Percentiles rank a stretch among this genome's conserved stretches.
Evolutionary conservation across 2,888 invertebrate genomes (phyloP).

Genomic region (Drosophila prostipennis): DNA sequence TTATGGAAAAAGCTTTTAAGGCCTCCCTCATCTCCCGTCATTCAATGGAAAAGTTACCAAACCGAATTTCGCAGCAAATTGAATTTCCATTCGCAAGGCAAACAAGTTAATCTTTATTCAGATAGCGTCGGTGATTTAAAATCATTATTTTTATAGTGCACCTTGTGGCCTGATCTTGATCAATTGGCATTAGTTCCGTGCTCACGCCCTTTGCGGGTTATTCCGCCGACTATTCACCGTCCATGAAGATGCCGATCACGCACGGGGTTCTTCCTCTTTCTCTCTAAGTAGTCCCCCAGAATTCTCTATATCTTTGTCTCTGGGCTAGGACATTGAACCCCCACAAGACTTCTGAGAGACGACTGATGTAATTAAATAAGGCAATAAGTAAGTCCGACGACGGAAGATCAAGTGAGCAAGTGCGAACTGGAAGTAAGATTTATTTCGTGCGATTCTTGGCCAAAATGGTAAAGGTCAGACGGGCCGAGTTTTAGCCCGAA

Average conservation of each 20-base stretch:
- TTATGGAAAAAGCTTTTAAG: not conserved
- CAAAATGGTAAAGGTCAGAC: slow-evolving; percentile 41
- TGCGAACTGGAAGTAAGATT: slow-evolving; percentile 21
- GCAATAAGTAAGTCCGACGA: slow-evolving; percentile 16
- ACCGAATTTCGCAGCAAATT: not conserved
- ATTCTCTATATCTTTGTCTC: not conserved
- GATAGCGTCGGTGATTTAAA: slow-evolving; percentile 8
- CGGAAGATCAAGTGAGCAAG: slow-evolving; percentile 21
- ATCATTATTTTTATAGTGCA: slow-evolving; percentile 4
- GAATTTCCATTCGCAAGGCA: slow-evolving; percentile 2
- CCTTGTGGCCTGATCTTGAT: slow-evolving; percentile 32
- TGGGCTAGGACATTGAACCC: slow-evolving; percentile 34
- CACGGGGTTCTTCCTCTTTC: slow-evolving; percentile 2
- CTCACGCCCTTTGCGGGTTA: slow-evolving; percentile 25
- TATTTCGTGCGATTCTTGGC: slow-evolving; percentile 27
- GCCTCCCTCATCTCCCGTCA: not conserved
- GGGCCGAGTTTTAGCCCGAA: not conserved
- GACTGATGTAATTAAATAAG: slow-evolving; percentile 37
- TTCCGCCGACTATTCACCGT: slow-evolving; percentile 11
- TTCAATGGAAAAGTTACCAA: not conserved
- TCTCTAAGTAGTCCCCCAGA: not conserved
- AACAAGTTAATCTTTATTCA: slow-evolving; percentile 16
- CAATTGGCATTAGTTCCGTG: slow-evolving; percentile 22
- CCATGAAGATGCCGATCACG: slow-evolving; percentile 40
- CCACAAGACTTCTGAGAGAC: not conserved